Evolutionary conservation across 1,140 invertebrate species (phyloP), one percentile per base, ranked within the genome.

Genomic region (Drosophila arizonae): DNA sequence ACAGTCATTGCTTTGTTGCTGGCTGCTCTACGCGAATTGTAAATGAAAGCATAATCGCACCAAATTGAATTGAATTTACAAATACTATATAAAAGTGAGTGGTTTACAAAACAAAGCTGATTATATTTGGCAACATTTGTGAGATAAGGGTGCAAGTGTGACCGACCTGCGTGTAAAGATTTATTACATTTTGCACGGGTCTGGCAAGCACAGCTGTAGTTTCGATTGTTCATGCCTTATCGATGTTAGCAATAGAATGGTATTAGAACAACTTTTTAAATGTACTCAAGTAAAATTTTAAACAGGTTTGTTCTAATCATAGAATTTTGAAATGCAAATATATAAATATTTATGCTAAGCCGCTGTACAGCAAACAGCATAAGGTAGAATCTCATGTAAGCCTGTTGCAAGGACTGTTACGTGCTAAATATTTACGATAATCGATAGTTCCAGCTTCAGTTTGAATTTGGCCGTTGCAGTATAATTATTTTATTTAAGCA

Each of bases 1-100:
- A 88, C 90, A 15, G 90, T 88, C 90, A 91, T 91, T 64, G 65
- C 84, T 73, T 46, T 56, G 67, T 48, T 52, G 66, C 56, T 79
- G 58, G 51, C 56, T 52, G 55, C 61, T 52, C 46, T 10, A 4
- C 45, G 33, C 67, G 74, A 71, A 76, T 56, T 78, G 56, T 46
- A 52, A 26, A 52, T 46, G 9, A 33, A 51, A 51, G 61, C 76
- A 65, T 60, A 52, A 11, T 30, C 45, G 50, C 54, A 48, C 41
- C 33, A 50, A n/a, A 50, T 39, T 56, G 4, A 61, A 43, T 51
- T 39, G 11, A 65, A 33, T 30, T 60, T 50, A 24, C 36, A 68
- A 61, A 61, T 41, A 55, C 17, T 67, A 62, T 54, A 24, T 52
- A 43, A 28, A 36, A 26, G 15, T 28, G 36, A 11, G 45, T 55